Base-by-base conservation (phyloP, 2,888 invertebrate genomes). In the Nezara viridula region DNA sequence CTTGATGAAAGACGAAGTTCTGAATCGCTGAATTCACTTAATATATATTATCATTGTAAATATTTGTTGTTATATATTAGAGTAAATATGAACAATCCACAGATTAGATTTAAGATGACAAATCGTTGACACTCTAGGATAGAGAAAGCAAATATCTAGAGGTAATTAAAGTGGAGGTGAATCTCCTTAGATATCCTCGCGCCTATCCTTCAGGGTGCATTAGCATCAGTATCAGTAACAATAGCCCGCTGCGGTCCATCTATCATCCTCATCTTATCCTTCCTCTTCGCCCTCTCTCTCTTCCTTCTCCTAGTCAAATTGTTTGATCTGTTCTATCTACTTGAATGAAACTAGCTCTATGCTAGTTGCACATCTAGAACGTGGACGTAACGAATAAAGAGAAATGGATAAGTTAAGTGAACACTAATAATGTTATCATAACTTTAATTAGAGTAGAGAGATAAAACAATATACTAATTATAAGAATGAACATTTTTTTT, bases 201-300 rank as follows among this genome's bases (percentile, higher is more conserved):
- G 55, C n/a, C 55, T n/a, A 55, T 55, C 55, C 55, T 55, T 55
- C 27, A 37, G 66, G 19, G 16, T 73, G 66, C 32, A 73, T 73
- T 73, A 73, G 66, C 66, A 73, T 73, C 66, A 37, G 66, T 73
- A 73, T 73, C 66, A 73, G 66, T 73, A 37, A 73, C 66, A 73
- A 73, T 73, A 37, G 66, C 19, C 66, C 19, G 5, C 32, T 27
- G 6, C 27, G 19, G 19, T 73, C 66, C 32, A 73, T 73, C 66
- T 19, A 73, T 73, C 66, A 73, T 73, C 66, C 66, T 37, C 66
- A 19, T 73, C 66, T 37, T 37, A 73, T 73, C 66, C 60, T 14
- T 60, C 60, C 27, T 37, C 32, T 37, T 19, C 66, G 0, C 66
- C 0, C 37, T 37, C 37, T 32, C 37, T 73, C 32, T 24, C 27